Base-by-base conservation (phyloP, 2,113 vertebrate species). In the Tupaia chinensis region DNA sequence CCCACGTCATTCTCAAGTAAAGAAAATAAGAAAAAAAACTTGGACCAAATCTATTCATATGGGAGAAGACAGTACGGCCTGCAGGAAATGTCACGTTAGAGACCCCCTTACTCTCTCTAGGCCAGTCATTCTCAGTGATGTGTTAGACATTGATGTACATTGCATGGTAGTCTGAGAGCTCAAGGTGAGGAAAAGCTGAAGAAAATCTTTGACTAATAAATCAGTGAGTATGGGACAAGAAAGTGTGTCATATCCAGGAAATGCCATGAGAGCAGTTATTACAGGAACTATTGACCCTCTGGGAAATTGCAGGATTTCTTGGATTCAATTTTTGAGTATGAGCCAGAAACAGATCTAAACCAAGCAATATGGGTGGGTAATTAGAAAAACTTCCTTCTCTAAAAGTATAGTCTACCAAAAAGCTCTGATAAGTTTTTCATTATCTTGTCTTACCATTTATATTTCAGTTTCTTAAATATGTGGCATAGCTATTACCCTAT, bases 261-360 rank as follows among this genome's bases (percentile, higher is more conserved):
- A 97, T 89, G n/a, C 85, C 94, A 61, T 70, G 44, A 94, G 96
- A 93, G 63, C 76, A 68, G 80, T 89, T 96, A 81, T 97, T 97
- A 95, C 73, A 96, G 91, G 95, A 97, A 98, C 91, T 89, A 70
- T 63, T 96, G 91, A 91, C 34, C 96, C 86, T 76, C 72, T 93
- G 96, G 97, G 96, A 96, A 94, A 93, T 3, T n/a, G 20, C 34
- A 97, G 89, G 82, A 81, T 95, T 97, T 95, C 95, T 97, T 92
- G 83, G 89, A 78, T 93, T 96, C 61, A 9, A 0, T 68, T 96
- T 95, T 87, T 94, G 80, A 80, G 17, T 87, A 9, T 86, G 60
- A 96, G 92, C 85, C 96, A 96, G 72, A 92, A 58, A 34, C 29
- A 87, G n/a, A 94, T n/a, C 44, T 19, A 73, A 93, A 87, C 58